Base-by-base conservation (phyloP, 2,113 vertebrate species). In the Alces alces region DNA sequence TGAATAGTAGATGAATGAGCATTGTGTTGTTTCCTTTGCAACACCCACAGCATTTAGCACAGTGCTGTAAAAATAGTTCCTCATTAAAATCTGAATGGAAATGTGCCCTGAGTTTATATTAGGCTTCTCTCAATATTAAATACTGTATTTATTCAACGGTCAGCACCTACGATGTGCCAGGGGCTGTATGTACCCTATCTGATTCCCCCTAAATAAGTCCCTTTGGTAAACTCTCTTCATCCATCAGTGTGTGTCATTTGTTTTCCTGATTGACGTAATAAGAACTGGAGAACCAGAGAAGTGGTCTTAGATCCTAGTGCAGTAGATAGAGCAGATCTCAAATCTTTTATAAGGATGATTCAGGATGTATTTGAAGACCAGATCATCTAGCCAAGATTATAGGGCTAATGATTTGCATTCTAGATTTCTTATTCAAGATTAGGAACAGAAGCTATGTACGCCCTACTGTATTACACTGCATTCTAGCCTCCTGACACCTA, bases 161-260 rank as follows among this genome's bases (percentile, higher is more conserved):
- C 54, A 21, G 14, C 28, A 83, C 78, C 7, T 13, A 13, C 1
- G 1, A 36, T 0, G 17, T n/a, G 27, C 27, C 43, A 45, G 30
- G 27, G 16, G 30, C 30, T 27, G 7, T 27, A 0, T 0, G 21
- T 33, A 7, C 78, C 36, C 9, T 76, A 33, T 50, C 23, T 50
- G 2, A 7, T 10, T 17, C 7, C 17, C 45, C 33, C 3, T 30
- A 78, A 43, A 50, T 11, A 25, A 25, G 10, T 33, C 11, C 45
- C 27, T 60, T 86, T 13, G 21, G 33, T 13, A 60, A 43, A 43
- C 36, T 5, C 43, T 36, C 3, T 33, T 6, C 57, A 30, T 33
- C 23, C 10, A 4, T 47, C 57, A 54, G 0, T 14, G 1, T 3
- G 19, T 2, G 2, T 8, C 25, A 0, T 60, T 23, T 39, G 25